Base-by-base conservation (phyloP, 2,113 vertebrate species). In the Tachuris rubrigastra region DNA sequence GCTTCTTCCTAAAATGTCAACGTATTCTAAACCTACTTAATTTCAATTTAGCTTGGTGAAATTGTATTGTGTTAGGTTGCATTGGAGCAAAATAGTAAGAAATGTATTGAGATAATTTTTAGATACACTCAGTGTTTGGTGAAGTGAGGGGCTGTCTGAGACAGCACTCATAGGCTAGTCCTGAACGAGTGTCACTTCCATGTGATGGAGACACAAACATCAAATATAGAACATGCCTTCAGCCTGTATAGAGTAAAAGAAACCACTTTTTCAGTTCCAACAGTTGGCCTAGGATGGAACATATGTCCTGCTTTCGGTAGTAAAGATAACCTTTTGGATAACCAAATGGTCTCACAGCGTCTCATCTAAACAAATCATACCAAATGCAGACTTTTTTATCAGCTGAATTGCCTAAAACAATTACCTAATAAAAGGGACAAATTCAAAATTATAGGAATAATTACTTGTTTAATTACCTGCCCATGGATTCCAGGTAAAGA, bases 151-250 rank as follows among this genome's bases (percentile, higher is more conserved):
- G 8, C 4, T 25, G 9, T 63, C 24, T 85, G 19, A 68, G 35
- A 25, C 5, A 46, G 22, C 9, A 68, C 7, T 72, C 0, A 0
- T 4, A 31, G 31, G 9, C 21, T 42, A 33, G 27, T 63, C 11
- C 14, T 31, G n/a, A 74, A 77, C 19, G 15, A 65, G 24, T 35
- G 63, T 56, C 53, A 52, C 19, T 18, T 80, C 28, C 8, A 21
- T n/a, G 8, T 52, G 42, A 31, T 63, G 65, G 16, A 67, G 52
- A 30, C 25, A 81, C 20, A 50, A 42, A 35, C 12, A 31, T 31
- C 47, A 87, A 23, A 31, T 33, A 37, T 5, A 85, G 19, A 14
- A 35, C 22, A 49, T 41, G 53, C 2, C 35, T 56, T 73, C 59
- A 77, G 8, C 28, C 14, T 52, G 8, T 37, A n/a, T 6, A 52